Conservation (phyloP, 2,888 invertebrate species). For the Brenthis hecate region DNA sequence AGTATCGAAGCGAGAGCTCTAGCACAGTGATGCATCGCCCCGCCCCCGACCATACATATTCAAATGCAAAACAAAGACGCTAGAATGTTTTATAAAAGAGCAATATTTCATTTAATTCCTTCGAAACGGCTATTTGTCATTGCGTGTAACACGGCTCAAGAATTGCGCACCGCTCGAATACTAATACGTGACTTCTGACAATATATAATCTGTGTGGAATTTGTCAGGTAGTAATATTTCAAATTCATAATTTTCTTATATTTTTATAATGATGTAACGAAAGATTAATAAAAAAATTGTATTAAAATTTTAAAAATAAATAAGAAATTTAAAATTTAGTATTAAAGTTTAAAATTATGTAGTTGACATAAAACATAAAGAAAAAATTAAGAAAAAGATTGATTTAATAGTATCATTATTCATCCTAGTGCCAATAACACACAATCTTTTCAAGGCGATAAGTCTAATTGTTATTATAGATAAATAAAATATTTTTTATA, state of each 20-base stretch:
- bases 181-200: not conserved
- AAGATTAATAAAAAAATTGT: no score
- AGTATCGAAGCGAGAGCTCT: not conserved
- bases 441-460: no score
- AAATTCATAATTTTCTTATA: not conserved
- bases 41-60: conserved; percentile 36
- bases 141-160: conserved; percentile 19
- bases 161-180: not conserved
- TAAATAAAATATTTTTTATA: not conserved
- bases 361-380: no score
- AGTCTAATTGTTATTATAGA: not conserved
- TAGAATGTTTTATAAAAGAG: conserved; percentile 45
- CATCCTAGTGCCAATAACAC: no score
- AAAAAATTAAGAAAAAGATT: no score
- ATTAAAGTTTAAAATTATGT: no score
- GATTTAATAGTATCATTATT: no score
- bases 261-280: no score
- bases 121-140: conserved; percentile 42
- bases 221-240: not conserved
- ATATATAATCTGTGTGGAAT: not conserved
- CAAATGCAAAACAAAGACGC: conserved; percentile 42
- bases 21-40: conserved; percentile 16
- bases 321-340: no score
- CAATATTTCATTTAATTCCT: conserved; percentile 47
- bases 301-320: no score